phyloP scores from a whole-genome alignment of 2,113 vertebrate species.

The Aphyosemion australe region DNA sequence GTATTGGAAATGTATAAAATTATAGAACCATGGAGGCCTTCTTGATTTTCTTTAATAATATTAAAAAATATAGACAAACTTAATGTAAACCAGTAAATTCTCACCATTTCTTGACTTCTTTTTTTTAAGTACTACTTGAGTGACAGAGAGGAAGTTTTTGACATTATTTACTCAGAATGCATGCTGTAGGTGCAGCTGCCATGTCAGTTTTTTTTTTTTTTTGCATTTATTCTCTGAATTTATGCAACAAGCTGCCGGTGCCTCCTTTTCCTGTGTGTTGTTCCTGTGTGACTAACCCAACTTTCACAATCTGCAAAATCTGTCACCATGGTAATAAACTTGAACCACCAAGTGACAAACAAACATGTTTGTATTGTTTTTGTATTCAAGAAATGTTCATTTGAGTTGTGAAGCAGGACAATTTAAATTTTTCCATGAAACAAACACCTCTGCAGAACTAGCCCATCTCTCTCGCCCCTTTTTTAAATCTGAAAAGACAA shows the following conservation, averaged over 20 bases:
- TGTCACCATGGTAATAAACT: slow-evolving; percentile 36
- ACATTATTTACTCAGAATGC: slow-evolving; percentile 1
- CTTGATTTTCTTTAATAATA: no score
- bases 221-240: not conserved
- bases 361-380: not conserved
- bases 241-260: not conserved
- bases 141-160: not conserved
- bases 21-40: no score
- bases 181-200: not conserved
- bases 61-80: no score
- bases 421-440: not conserved
- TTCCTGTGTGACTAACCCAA: not conserved
- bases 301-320: not conserved
- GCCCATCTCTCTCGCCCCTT: no score
- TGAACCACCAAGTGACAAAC: slow-evolving; percentile 4
- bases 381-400: rapidly evolving
- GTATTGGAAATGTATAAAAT: no score
- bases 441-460: not conserved
- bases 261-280: not conserved
- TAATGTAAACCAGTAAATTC: no score
- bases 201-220: not conserved
- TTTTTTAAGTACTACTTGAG: no score
- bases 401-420: not conserved
- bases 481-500: no score
- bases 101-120: no score